Evolutionary conservation across 2,888 invertebrate species (phyloP).

Genomic region (Caenorhabditis japonica): DNA sequence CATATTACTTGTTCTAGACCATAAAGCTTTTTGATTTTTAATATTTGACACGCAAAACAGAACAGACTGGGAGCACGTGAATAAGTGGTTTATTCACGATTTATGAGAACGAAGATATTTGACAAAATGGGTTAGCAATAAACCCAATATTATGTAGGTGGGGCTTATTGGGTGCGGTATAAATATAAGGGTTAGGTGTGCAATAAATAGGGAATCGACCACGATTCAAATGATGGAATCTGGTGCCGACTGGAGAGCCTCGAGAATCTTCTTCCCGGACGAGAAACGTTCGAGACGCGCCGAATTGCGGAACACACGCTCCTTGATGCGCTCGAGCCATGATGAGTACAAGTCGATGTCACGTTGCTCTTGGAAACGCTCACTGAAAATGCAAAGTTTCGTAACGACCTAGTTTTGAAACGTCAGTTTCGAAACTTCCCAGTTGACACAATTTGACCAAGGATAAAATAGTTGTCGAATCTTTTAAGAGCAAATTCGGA

Average conservation of each 20-base stretch:
- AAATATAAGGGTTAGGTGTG: conserved; percentile 4
- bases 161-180: background rate
- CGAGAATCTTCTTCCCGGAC: conserved; percentile 72
- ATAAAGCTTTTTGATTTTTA: background rate
- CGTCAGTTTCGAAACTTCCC: no score
- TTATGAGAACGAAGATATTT: conserved; percentile 9
- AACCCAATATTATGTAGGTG: background rate
- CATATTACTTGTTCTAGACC: background rate
- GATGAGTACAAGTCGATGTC: conserved; percentile 29
- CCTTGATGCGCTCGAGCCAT: conserved; percentile 52
- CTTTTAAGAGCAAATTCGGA: no score
- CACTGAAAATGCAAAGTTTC: conserved; percentile 11
- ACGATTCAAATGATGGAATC: conserved; percentile 4
- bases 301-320: conserved; percentile 39
- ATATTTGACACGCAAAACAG: no score
- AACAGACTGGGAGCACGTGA: no score
- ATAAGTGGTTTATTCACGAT: conserved; percentile 36
- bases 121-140: conserved; percentile 18
- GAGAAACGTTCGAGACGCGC: conserved; percentile 61
- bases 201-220: conserved; percentile 4
- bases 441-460: no score
- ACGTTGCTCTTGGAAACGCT: conserved; percentile 8
- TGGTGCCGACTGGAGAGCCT: conserved; percentile 37
- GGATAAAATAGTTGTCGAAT: no score
- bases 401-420: no score